These are phyloP conservation scores for Eupsittula cactorum DNA, from an alignment of 2,113 vertebrate genomes.

Conservation along the genomic window DNA sequence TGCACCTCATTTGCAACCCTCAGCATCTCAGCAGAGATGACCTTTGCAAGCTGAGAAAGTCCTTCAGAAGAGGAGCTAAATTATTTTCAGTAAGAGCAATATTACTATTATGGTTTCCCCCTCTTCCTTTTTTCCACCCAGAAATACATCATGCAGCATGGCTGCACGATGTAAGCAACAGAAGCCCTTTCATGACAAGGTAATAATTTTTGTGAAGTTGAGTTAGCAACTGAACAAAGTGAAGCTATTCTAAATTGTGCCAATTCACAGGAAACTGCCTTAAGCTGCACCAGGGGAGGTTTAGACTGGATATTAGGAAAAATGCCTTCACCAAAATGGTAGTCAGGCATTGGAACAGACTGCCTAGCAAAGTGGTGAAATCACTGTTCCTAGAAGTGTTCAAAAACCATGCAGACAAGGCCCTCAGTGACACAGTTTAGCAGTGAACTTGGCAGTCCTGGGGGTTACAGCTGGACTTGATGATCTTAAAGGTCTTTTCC, in stretches of 20 bases:
- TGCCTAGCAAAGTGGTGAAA: not conserved
- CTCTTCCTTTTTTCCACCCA: not conserved
- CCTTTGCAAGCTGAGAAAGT: not conserved
- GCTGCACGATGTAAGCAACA: not conserved
- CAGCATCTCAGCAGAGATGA: not conserved
- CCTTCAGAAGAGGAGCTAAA: not conserved
- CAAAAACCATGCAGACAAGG: not conserved
- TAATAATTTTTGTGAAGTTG: not conserved
- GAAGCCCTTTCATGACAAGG: not conserved
- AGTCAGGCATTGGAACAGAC: not conserved
- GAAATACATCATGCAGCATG: not conserved
- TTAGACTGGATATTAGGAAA: not conserved
- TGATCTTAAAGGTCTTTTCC: not conserved
- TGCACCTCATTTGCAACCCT: not conserved
- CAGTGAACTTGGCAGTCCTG: not conserved
- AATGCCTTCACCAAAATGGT: not conserved
- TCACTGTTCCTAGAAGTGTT: not conserved
- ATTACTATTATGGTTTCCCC: not conserved
- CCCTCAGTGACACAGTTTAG: not conserved
- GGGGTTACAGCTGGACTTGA: not conserved
- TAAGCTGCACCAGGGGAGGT: not conserved
- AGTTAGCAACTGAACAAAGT: not conserved
- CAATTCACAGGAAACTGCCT: not conserved
- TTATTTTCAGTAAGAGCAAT: not conserved
- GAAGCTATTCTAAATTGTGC: not conserved